Percentiles rank a stretch among this genome's conserved stretches.
These are phyloP conservation scores for Virgularia gustaviana DNA, from an alignment of 92 coral and sea anemone genomes.

Conservation along the genomic window DNA sequence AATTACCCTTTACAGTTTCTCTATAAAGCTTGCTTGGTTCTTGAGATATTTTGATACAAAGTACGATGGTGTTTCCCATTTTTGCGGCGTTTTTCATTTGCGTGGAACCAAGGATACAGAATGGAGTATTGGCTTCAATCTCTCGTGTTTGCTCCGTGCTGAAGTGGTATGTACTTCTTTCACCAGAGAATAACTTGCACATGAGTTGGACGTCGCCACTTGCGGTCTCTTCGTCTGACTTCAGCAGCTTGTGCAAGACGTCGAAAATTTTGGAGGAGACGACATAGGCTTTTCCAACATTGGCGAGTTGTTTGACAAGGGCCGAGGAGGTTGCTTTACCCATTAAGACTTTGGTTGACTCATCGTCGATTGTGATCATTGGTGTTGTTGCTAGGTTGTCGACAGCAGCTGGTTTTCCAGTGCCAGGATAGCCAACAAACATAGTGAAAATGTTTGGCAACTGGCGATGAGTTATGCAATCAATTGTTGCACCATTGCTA, in stretches of 20 bases:
- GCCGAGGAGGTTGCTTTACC: constrained; percentile 54
- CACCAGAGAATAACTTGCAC: constrained; percentile 58
- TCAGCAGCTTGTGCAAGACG: constrained; percentile 44
- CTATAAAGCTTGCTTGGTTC: no score
- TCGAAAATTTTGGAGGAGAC: constrained; percentile 50
- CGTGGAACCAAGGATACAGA: constrained; percentile 60
- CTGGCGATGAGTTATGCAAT: no score
- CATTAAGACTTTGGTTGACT: constrained; percentile 32
- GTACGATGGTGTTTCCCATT: no score
- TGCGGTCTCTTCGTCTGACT: no score
- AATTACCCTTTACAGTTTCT: no score
- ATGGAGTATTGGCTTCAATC: constrained; percentile 46
- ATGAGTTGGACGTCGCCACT: constrained; percentile 54
- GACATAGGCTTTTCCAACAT: constrained; percentile 32
- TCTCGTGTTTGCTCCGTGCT: constrained; percentile 41
- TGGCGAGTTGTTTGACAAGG: constrained; percentile 41
- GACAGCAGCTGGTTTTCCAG: no score
- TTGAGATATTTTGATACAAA: no score
- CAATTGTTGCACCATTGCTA: no score
- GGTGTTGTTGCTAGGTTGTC: no score
- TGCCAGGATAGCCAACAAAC: no score
- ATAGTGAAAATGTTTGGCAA: no score
- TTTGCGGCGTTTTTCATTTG: constrained; percentile 52
- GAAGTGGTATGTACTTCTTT: constrained; percentile 42
- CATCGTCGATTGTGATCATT: no score